phyloP scores from a whole-genome alignment of 2,797 vertebrate genomes.

The Urosaurus nigricauda region DNA sequence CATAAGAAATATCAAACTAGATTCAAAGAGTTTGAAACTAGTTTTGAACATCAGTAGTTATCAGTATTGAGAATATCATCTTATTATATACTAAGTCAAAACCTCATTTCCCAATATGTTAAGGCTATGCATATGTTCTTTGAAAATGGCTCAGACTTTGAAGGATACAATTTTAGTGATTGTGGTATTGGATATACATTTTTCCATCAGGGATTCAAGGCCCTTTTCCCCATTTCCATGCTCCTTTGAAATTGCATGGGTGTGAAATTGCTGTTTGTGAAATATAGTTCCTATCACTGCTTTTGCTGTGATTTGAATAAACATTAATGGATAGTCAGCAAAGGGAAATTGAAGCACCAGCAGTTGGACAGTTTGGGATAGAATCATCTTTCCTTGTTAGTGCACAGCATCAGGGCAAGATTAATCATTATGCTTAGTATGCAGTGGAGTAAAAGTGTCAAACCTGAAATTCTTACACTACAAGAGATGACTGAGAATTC shows the following conservation, averaged over 20 bases:
- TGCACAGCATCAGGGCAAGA: background rate
- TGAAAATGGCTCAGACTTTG: conserved; percentile 25
- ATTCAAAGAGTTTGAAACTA: background rate
- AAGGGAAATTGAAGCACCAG: conserved; percentile 11
- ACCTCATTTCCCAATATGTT: conserved; percentile 14
- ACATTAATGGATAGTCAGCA: conserved; percentile 8
- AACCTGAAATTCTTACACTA: background rate
- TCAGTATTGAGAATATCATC: background rate
- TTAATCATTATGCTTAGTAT: background rate
- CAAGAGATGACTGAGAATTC: background rate
- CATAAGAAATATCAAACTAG: background rate
- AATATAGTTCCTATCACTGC: background rate
- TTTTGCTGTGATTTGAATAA: conserved; percentile 24
- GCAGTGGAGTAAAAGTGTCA: background rate
- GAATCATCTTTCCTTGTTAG: background rate
- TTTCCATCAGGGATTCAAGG: conserved; percentile 2
- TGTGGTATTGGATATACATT: background rate
- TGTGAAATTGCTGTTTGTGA: conserved; percentile 28
- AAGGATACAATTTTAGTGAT: conserved; percentile 29
- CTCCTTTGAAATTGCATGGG: conserved; percentile 5
- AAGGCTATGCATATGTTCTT: background rate
- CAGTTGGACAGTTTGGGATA: background rate
- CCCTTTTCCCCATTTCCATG: background rate
- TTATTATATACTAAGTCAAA: background rate
- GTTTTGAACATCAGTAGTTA: background rate